phyloP scores from a whole-genome alignment of 2,888 invertebrate species.

The Catocala fraxini region DNA sequence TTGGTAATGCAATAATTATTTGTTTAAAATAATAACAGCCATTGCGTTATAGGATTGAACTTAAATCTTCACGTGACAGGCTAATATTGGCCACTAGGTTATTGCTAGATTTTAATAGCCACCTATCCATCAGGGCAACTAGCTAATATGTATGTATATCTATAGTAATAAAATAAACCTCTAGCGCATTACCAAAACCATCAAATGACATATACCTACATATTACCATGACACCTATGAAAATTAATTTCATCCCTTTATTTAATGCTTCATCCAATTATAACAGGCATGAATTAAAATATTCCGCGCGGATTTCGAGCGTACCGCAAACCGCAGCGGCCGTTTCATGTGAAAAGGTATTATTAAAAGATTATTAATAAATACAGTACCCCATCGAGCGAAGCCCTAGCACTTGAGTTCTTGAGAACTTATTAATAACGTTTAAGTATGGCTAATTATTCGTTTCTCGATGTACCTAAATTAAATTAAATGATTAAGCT shows the following conservation, averaged over 20 bases:
- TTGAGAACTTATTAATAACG: slow-evolving; percentile 31
- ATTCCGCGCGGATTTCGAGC: slow-evolving; percentile 22
- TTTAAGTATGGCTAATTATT: slow-evolving; percentile 30
- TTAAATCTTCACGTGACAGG: too few species aligned
- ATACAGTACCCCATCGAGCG: slow-evolving; percentile 22
- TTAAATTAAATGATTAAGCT: slow-evolving; percentile 12
- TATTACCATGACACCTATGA: slow-evolving; percentile 16
- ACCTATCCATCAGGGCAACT: too few species aligned
- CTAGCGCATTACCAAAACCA: neutral
- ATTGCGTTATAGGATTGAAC: too few species aligned
- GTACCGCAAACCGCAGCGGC: slow-evolving; percentile 36
- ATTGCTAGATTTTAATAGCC: too few species aligned
- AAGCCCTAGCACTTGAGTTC: slow-evolving; percentile 28
- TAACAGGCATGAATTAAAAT: slow-evolving; percentile 36
- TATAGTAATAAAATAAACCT: neutral
- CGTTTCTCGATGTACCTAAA: slow-evolving; percentile 10
- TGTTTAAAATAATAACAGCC: too few species aligned
- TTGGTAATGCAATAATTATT: too few species aligned
- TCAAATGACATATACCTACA: neutral
- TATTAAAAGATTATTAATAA: slow-evolving; percentile 44
- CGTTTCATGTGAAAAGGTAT: slow-evolving; percentile 38
- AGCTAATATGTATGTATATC: too few species aligned
- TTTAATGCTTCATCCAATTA: slow-evolving; percentile 26
- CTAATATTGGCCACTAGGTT: too few species aligned
- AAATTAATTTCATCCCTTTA: slow-evolving; percentile 29